phyloP scores from a whole-genome alignment of 2,888 invertebrate species.

The Trisateles emortualis region DNA sequence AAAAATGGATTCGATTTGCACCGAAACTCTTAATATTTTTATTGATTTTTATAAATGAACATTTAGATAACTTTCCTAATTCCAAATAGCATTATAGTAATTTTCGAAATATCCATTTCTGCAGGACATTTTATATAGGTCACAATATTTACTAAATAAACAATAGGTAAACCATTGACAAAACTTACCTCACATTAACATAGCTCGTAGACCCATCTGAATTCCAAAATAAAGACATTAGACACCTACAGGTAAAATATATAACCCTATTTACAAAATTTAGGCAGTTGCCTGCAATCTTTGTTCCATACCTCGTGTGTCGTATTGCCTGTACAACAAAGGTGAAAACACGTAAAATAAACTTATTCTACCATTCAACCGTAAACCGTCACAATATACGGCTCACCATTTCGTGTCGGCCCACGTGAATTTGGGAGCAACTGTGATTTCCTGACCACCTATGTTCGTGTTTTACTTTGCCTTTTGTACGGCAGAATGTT shows the following conservation, averaged over 20 bases:
- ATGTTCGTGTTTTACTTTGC: constrained; percentile 33
- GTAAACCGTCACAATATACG: constrained; percentile 57
- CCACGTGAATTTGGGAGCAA: constrained; percentile 43
- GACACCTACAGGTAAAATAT: constrained; percentile 13
- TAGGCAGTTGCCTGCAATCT: constrained; percentile 30
- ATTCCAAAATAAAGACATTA: not conserved
- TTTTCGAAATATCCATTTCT: no score
- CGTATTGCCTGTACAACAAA: constrained; percentile 44
- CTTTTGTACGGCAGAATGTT: constrained; percentile 37
- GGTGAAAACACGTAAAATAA: constrained; percentile 59
- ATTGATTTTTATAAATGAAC: no score
- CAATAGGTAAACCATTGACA: no score
- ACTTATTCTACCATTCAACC: constrained; percentile 58
- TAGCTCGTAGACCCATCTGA: not conserved
- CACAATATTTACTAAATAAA: no score
- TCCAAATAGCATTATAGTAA: no score
- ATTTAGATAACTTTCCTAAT: no score
- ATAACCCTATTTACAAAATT: constrained; percentile 32
- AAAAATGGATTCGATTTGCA: no score
- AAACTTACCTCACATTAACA: not conserved
- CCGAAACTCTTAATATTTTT: no score
- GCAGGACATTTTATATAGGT: no score
- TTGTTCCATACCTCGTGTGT: constrained; percentile 19
- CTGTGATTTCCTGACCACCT: constrained; percentile 52
- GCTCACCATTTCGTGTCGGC: constrained; percentile 33